Base-by-base conservation (phyloP, 2,888 invertebrate species). In the Scaptomyza polygonia region DNA sequence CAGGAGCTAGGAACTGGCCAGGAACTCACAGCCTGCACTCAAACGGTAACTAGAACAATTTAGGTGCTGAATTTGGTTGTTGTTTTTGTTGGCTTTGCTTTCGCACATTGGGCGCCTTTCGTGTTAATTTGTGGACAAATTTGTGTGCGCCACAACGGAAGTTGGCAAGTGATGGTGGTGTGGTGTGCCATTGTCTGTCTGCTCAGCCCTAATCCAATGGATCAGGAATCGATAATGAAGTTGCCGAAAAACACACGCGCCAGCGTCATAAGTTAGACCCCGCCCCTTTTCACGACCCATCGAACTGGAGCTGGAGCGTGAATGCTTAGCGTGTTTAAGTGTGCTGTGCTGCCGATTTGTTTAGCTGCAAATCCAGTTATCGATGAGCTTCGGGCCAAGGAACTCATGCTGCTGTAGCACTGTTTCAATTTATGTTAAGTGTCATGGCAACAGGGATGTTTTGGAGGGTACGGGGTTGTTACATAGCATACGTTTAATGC, bases 351-450 rank as follows among this genome's bases (percentile, higher is more conserved):
- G 54, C 62, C 88, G 78, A 88, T 89, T 88, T 88, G 88, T 87
- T 88, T 80, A n/a, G 76, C 75, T 72, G 72, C 77, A 88, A 89
- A 89, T 88, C 88, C 86, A 80, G 84, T 89, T 88, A 88, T 89
- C 87, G 86, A 88, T 77, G 86, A 79, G 77, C 73, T 52, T 59
- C 61, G 49, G 56, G 32, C 32, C 34, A 18, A 39, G 39, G 45
- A 45, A 44, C 58, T 48, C 44, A 64, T 61, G 47, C 12, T 57
- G 66, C 58, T 59, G 55, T 63, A 14, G 52, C 68, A 68, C 67
- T 69, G 67, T 77, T 71, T 77, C 71, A 77, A 77, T 77, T 77
- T 77, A 77, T 77, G 77, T 74, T 68, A 77, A 77, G 77, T 67
- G 67, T 49, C 27, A 29, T 11, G 43, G 21, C 54, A 42, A n/a